Conservation (phyloP, 1,140 invertebrate genomes). For the Eupristina koningsbergeri region DNA sequence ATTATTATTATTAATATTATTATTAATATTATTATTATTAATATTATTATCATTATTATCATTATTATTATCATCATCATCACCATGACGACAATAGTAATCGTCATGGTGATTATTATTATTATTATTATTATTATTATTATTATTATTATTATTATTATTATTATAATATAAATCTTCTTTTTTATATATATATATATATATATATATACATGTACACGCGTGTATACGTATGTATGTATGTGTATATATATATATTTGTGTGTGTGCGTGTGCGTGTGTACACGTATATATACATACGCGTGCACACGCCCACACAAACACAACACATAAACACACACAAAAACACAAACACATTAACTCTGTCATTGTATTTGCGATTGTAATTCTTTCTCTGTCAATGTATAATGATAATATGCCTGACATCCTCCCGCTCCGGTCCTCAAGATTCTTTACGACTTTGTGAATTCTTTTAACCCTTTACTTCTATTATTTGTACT, state of each 20-base stretch:
- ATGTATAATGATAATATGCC: slow-evolving; percentile 34
- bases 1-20: slow-evolving; percentile 61
- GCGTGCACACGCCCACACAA: too few species aligned
- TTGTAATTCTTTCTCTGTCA: slow-evolving; percentile 59
- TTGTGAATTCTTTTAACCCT: slow-evolving; percentile 17
- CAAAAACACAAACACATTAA: too few species aligned
- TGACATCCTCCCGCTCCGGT: slow-evolving; percentile 54
- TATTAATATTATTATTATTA: slow-evolving; percentile 55
- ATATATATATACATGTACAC: too few species aligned
- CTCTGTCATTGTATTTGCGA: slow-evolving; percentile 60
- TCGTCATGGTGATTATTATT: slow-evolving; percentile 60
- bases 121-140: slow-evolving; percentile 61
- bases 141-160: slow-evolving; percentile 58
- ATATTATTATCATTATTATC: slow-evolving; percentile 58
- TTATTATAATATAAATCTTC: slow-evolving; percentile 44
- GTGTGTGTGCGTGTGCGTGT: too few species aligned
- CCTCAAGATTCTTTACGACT: slow-evolving; percentile 38
- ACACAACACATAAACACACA: too few species aligned
- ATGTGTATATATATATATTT: too few species aligned
- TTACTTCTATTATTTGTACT: slow-evolving; percentile 52
- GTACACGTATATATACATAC: too few species aligned
- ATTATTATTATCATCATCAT: slow-evolving; percentile 58
- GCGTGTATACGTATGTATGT: too few species aligned
- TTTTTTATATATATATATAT: slow-evolving; percentile 52
- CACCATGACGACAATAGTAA: slow-evolving; percentile 53